Evolutionary conservation across 2,797 vertebrate species (phyloP), one percentile per base, ranked within the genome.

Genomic region (Rhodeus uyekii): DNA sequence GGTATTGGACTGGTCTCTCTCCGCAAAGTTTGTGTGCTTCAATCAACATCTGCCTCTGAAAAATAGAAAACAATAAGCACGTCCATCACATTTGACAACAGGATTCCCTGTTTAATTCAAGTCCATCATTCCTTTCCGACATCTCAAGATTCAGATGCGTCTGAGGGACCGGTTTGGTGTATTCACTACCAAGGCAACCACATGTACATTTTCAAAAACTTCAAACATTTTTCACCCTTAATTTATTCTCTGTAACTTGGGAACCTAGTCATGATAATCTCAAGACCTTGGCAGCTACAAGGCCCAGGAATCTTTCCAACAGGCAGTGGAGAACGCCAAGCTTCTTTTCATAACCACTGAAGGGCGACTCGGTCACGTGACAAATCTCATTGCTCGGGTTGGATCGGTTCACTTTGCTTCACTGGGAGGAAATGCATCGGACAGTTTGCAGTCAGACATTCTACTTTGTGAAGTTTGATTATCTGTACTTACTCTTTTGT

Each of bases 321-420:
- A 81, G 69, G 82, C 84, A 87, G 80, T 39, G 24, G 67, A 86
- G 78, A 85, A 87, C 86, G 82, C 86, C 76, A 85, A 80, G 72
- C 74, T 65, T 86, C 87, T 55, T 85, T 87, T 87, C 82, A 84
- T 78, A 87, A 77, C 79, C 75, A 84, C 72, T 83, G 78, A 86
- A 86, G 86, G 86, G 85, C 53, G 82, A 63, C 68, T 84, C 69
- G 81, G 79, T 87, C 90, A 89, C 92, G 93, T 93, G 92, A 87
- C 84, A 34, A 69, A 68, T 73, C 73, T 78, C 67, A 74, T 50
- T 78, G 39, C 86, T 85, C 75, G 72, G 78, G 82, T 42, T 87
- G 85, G 84, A 85, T 83, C 78, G 64, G 68, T 81, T 85, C 71
- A 71, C 74, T 69, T 77, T 71, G 68, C 36, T 80, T 87, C 69